Conservation (phyloP, 2,113 vertebrate species). For the Chaetodon trifascialis region DNA sequence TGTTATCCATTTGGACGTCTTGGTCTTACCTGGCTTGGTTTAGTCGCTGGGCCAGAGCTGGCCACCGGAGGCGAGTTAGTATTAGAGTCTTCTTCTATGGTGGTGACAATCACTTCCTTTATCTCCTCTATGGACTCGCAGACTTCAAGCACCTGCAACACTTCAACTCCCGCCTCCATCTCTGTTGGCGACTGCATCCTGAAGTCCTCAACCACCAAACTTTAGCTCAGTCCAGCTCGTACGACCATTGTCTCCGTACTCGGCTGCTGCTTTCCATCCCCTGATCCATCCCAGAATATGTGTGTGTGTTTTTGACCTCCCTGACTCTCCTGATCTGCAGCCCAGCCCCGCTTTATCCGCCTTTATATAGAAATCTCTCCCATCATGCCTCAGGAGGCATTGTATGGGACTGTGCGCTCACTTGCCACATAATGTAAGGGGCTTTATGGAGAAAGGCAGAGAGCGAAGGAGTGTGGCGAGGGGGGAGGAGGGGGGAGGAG, state of each 20-base stretch:
- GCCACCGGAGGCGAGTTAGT: slow-evolving; percentile 33
- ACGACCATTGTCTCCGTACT: slow-evolving; percentile 1
- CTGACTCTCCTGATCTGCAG: slow-evolving; percentile 45
- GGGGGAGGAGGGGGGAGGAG: background rate
- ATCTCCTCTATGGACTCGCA: slow-evolving; percentile 46
- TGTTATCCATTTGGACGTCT: background rate
- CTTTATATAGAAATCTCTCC: slow-evolving; percentile 75
- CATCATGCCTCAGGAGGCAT: slow-evolving; percentile 74
- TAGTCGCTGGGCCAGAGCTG: slow-evolving; percentile 51
- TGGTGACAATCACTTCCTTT: slow-evolving; percentile 67
- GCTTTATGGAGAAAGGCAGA: slow-evolving; percentile 53
- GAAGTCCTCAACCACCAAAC: slow-evolving; percentile 11
- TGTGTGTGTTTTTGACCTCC: slow-evolving; percentile 43
- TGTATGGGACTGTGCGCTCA: slow-evolving; percentile 64
- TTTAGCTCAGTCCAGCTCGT: slow-evolving; percentile 14
- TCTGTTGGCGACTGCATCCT: slow-evolving; percentile 29
- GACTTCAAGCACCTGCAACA: slow-evolving; percentile 67
- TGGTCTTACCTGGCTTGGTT: slow-evolving; percentile 70
- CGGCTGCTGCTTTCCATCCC: slow-evolving; percentile 5
- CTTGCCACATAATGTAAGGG: slow-evolving; percentile 68
- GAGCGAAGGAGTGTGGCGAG: slow-evolving; percentile 24
- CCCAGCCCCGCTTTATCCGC: slow-evolving; percentile 45
- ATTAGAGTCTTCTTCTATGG: slow-evolving; percentile 53
- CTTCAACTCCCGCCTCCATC: slow-evolving; percentile 56
- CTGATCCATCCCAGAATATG: slow-evolving; percentile 25